Base-by-base conservation (phyloP, 2,888 invertebrate genomes). In the Idaea aversata region DNA sequence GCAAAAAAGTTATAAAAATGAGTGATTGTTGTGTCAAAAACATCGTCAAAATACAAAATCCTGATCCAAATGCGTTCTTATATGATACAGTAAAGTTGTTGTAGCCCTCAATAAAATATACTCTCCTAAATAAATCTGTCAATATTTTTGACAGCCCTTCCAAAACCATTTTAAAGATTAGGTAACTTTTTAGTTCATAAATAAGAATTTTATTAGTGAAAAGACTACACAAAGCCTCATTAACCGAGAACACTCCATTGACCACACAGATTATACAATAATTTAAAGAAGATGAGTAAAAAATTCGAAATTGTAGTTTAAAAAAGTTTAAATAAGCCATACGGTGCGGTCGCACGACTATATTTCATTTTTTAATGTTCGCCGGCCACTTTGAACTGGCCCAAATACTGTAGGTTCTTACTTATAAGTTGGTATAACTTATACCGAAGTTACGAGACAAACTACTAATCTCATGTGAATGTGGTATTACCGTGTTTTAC, bases 321-420 rank as follows among this genome's bases (percentile, higher is more conserved):
- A 88, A 86, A 88, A 86, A 87, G 83, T 82, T 83, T 84, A 88
- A 88, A 88, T 86, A 88, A 87, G 87, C 83, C 82, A 82, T 86
- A 80, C 79, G 78, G 82, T 80, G 78, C 83, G 83, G 86, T 84
- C 85, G 82, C 85, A 83, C 85, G 87, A 76, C 82, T 84, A 80
- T 92, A 88, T 91, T 86, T 91, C 90, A 90, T 85, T 73, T 85
- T 88, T 90, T 91, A 89, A 90, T 88, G 84, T 79, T 77, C 80
- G 87, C 83, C 91, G 91, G 91, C 83, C 73, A 86, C 91, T 92
- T 92, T 92, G 91, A 90, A 84, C 87, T 85, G 86, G 75, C 87
- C 88, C 84, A 86, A 90, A 91, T 87, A 90, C 91, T 88, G 47
- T 47, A 13, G 47, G 47, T 47, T 25, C 47, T 47, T 47, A 13